phyloP scores from a whole-genome alignment of 53 echinoderm and acorn worm genomes.

The Stichopus horrens region DNA sequence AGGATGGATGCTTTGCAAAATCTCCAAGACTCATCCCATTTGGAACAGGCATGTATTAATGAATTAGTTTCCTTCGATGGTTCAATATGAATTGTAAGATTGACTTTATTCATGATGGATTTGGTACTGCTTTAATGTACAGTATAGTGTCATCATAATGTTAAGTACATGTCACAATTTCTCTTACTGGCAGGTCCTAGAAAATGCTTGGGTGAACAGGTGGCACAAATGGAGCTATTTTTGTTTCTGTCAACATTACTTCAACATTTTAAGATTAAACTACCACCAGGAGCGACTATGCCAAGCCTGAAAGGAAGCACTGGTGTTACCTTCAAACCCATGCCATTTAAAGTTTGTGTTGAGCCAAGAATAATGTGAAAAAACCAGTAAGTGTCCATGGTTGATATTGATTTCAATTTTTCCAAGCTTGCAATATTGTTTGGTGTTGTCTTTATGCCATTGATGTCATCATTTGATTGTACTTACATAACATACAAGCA shows the following conservation, averaged over 20 bases:
- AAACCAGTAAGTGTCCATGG: background rate
- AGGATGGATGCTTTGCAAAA: slow-evolving; percentile 44
- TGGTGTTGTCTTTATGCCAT: too few relatives aligned
- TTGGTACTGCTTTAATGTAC: too few relatives aligned
- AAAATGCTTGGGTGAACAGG: slow-evolving; percentile 35
- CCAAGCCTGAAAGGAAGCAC: slow-evolving; percentile 11
- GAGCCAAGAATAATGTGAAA: background rate
- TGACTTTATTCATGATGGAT: too few relatives aligned
- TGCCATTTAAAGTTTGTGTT: slow-evolving; percentile 8
- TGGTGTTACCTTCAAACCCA: slow-evolving; percentile 34
- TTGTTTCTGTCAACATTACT: slow-evolving; percentile 20
- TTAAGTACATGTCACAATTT: too few relatives aligned
- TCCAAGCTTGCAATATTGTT: too few relatives aligned
- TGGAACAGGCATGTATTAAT: slow-evolving; percentile 34
- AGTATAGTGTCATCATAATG: too few relatives aligned
- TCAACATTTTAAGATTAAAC: background rate
- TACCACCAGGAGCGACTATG: background rate
- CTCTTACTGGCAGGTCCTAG: background rate
- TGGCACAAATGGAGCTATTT: slow-evolving; percentile 33
- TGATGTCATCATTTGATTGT: too few relatives aligned
- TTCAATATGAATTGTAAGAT: background rate
- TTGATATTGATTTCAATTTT: too few relatives aligned
- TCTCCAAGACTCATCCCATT: slow-evolving; percentile 38
- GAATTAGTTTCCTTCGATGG: background rate
- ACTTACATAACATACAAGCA: too few relatives aligned